These are phyloP conservation scores for Ptilonorhynchus violaceus DNA, from an alignment of 2,113 vertebrate species.

Conservation along the genomic window DNA sequence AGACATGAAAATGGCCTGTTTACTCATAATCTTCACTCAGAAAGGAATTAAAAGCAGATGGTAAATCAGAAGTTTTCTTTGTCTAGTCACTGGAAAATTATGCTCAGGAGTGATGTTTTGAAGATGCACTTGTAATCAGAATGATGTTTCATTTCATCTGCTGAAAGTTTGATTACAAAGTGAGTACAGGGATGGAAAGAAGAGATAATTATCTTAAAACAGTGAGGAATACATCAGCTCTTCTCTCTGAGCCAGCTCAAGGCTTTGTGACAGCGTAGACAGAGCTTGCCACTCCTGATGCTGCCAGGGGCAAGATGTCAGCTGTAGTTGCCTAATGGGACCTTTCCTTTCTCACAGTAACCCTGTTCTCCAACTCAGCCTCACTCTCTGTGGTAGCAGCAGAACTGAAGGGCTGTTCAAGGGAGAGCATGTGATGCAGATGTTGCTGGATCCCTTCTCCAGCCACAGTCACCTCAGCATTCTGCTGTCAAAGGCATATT, in stretches of 20 bases:
- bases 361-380: background rate
- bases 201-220: background rate
- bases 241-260: background rate
- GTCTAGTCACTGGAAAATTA: background rate
- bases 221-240: background rate
- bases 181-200: background rate
- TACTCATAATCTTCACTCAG: background rate
- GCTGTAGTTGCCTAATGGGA: background rate
- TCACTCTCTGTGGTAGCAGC: background rate
- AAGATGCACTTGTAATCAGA: background rate
- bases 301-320: background rate
- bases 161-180: background rate
- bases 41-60: background rate
- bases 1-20: background rate
- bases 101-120: background rate
- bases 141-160: background rate
- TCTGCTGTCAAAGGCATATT: background rate
- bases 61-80: background rate
- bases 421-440: background rate
- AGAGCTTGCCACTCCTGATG: background rate
- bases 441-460: background rate
- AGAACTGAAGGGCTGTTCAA: background rate
- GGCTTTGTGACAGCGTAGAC: background rate
- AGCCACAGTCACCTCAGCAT: background rate
- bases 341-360: background rate